Evolutionary conservation across 2,113 vertebrate species (phyloP).

Genomic region (Dromaius novaehollandiae): DNA sequence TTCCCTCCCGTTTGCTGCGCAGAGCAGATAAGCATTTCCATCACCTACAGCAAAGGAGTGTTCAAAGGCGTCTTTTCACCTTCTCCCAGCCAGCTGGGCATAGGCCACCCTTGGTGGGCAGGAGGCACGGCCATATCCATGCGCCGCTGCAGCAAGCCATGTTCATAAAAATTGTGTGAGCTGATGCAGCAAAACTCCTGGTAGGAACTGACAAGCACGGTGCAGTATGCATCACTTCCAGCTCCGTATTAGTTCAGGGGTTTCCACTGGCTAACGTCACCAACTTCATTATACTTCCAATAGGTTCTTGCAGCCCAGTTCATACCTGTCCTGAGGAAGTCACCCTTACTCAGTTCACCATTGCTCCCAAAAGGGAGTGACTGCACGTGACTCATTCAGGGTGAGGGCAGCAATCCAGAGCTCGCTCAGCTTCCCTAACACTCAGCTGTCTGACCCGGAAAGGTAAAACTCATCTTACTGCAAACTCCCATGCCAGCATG

Average conservation of each 20-base stretch:
- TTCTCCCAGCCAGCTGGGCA: too few species aligned
- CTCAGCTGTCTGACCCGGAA: background rate
- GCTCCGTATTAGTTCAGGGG: background rate
- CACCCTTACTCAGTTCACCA: background rate
- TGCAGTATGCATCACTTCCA: accelerated
- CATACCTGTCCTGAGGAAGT: background rate
- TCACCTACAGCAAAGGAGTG: too few species aligned
- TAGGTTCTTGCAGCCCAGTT: background rate
- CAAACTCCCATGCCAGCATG: accelerated
- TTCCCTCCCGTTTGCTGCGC: too few species aligned
- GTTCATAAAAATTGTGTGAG: too few species aligned
- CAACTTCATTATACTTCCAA: background rate
- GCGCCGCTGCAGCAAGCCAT: too few species aligned
- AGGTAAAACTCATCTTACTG: background rate
- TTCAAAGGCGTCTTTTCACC: too few species aligned
- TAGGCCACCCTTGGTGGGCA: too few species aligned
- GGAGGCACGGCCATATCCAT: too few species aligned
- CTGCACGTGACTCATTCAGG: background rate
- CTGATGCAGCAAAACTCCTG: too few species aligned
- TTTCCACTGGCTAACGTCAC: background rate
- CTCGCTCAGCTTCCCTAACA: background rate
- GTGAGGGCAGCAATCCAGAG: background rate
- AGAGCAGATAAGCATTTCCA: too few species aligned
- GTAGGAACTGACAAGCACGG: background rate
- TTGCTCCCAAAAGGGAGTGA: too few species aligned